Percentiles rank a stretch among this genome's conserved stretches.
Evolutionary conservation across 2,113 vertebrate species (phyloP).

Genomic region (Ornithorhynchus anatinus): DNA sequence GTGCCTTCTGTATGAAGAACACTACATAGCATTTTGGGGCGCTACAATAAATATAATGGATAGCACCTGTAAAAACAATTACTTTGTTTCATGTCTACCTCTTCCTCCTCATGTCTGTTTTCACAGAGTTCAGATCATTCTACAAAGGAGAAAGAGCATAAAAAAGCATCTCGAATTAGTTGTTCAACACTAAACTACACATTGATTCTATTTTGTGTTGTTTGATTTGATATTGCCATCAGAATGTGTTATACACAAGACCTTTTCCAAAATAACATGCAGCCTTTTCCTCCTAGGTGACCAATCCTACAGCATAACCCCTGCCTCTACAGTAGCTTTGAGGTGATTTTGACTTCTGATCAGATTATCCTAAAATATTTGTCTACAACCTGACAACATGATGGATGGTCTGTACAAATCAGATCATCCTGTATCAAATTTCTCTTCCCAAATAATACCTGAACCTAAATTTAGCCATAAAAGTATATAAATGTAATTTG

Average conservation of each 20-base stretch:
- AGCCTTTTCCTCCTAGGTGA: not conserved
- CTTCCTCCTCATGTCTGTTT: no score
- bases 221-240: not conserved
- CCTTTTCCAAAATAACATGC: not conserved
- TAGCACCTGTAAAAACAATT: not conserved
- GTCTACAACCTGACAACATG: conserved; percentile 26
- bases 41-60: not conserved
- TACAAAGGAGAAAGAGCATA: no score
- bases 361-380: conserved; percentile 40
- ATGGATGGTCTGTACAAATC: conserved; percentile 49
- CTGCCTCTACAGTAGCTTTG: not conserved
- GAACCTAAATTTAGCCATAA: conserved; percentile 32
- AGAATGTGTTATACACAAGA: not conserved
- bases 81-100: no score
- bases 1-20: no score
- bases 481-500: conserved; percentile 34
- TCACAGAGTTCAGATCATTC: no score
- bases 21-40: not conserved
- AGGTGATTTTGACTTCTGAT: conserved; percentile 21
- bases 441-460: conserved; percentile 30
- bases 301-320: not conserved
- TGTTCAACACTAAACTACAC: not conserved
- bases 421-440: conserved; percentile 49
- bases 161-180: no score
- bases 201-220: not conserved